Evolutionary conservation across 2,113 vertebrate genomes (phyloP).

Genomic region (Condylura cristata): DNA sequence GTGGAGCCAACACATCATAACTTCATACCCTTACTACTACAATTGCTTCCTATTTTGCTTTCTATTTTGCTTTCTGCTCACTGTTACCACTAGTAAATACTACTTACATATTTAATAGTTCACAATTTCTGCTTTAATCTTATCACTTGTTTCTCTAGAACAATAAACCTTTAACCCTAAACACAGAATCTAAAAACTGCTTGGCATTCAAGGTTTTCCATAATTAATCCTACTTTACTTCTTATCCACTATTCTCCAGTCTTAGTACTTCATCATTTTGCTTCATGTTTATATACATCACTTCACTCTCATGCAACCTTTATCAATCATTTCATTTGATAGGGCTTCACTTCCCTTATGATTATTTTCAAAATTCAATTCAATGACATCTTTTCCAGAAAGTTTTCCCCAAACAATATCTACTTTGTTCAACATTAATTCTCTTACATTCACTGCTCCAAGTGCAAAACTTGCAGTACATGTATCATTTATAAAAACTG

Average conservation of each 20-base stretch:
- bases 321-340: neutral
- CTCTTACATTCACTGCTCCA: neutral
- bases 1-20: neutral
- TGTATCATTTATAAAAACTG: neutral
- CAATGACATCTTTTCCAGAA: neutral
- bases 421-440: neutral
- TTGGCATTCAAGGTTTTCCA: neutral
- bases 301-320: neutral
- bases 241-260: neutral
- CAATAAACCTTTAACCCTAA: neutral
- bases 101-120: neutral
- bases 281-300: neutral
- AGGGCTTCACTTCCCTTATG: conserved; percentile 21
- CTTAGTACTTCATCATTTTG: neutral
- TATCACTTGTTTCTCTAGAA: neutral
- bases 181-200: neutral
- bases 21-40: neutral
- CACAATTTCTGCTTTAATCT: neutral
- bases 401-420: neutral
- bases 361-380: conserved; percentile 26
- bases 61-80: no score
- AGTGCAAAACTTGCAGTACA: neutral
- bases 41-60: neutral
- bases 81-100: neutral
- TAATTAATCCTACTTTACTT: neutral